Conservation (phyloP, 1,140 invertebrate species). For the Anadara kagoshimensis region DNA sequence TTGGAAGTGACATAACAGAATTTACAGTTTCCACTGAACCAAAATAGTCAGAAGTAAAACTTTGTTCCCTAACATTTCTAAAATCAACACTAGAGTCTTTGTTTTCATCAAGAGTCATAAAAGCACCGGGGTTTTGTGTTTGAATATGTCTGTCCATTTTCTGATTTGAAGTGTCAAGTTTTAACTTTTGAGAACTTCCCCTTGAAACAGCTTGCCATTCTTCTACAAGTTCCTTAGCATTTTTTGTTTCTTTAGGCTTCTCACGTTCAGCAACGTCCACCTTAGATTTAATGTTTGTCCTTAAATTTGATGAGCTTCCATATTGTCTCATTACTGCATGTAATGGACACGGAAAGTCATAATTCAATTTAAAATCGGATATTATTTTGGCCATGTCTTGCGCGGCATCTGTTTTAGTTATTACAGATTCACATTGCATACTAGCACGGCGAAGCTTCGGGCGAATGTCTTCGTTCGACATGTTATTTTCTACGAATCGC, state of each 20-base stretch:
- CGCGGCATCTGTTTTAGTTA: slow-evolving; percentile 23
- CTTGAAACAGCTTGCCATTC: too few relatives aligned
- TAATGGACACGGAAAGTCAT: slow-evolving; percentile 30
- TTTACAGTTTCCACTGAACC: slow-evolving; percentile 25
- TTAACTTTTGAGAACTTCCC: too few relatives aligned
- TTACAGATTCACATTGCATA: slow-evolving; percentile 30
- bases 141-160: too few relatives aligned
- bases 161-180: too few relatives aligned
- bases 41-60: slow-evolving; percentile 28
- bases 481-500: not conserved
- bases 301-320: slow-evolving; percentile 27
- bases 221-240: too few relatives aligned
- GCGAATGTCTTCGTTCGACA: not conserved
- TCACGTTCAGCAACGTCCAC: too few relatives aligned
- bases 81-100: not conserved
- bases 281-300: slow-evolving; percentile 3
- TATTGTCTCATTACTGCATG: slow-evolving; percentile 41
- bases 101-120: too few relatives aligned
- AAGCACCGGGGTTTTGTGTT: too few relatives aligned
- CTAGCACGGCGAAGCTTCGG: slow-evolving; percentile 26
- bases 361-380: slow-evolving; percentile 27
- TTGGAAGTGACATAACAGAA: slow-evolving; percentile 11
- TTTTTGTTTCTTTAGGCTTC: too few relatives aligned
- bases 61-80: slow-evolving; percentile 5
- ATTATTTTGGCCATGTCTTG: slow-evolving; percentile 11